Percentiles rank a stretch among this genome's conserved stretches.
These are phyloP conservation scores for Oryzias javanicus DNA, from an alignment of 2,113 vertebrate genomes.

Conservation along the genomic window DNA sequence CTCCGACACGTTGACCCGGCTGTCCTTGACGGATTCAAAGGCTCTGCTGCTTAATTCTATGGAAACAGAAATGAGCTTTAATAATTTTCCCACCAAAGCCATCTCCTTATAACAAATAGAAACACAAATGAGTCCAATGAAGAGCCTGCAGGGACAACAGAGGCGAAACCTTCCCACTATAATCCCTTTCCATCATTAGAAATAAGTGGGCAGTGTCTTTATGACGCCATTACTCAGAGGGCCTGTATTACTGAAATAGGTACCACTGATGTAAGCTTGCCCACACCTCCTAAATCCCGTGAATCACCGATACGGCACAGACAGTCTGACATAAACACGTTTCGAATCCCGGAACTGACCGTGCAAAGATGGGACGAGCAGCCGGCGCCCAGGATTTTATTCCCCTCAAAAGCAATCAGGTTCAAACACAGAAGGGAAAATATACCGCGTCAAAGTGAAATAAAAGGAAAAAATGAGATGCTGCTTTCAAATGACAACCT, in stretches of 20 bases:
- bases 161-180: slow-evolving; percentile 33
- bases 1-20: slow-evolving; percentile 31
- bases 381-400: background rate
- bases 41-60: slow-evolving; percentile 14
- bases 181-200: slow-evolving; percentile 20
- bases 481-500: background rate
- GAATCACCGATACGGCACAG: too few relatives aligned
- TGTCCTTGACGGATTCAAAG: slow-evolving; percentile 33
- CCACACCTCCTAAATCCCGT: slow-evolving; percentile 1
- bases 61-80: slow-evolving; percentile 40
- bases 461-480: background rate
- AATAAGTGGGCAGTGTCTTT: slow-evolving; percentile 26
- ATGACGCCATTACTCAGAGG: slow-evolving; percentile 16
- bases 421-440: background rate
- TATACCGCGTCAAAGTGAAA: background rate
- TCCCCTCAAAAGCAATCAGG: background rate
- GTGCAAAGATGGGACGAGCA: too few relatives aligned
- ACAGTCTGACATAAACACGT: too few relatives aligned
- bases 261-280: slow-evolving; percentile 25
- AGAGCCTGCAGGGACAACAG: slow-evolving; percentile 25
- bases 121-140: slow-evolving; percentile 51
- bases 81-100: slow-evolving; percentile 47
- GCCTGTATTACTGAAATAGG: slow-evolving; percentile 13
- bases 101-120: slow-evolving; percentile 23
- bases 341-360: too few relatives aligned